Conservation (phyloP, 1,140 invertebrate genomes). For the Cotesia vestalis region DNA sequence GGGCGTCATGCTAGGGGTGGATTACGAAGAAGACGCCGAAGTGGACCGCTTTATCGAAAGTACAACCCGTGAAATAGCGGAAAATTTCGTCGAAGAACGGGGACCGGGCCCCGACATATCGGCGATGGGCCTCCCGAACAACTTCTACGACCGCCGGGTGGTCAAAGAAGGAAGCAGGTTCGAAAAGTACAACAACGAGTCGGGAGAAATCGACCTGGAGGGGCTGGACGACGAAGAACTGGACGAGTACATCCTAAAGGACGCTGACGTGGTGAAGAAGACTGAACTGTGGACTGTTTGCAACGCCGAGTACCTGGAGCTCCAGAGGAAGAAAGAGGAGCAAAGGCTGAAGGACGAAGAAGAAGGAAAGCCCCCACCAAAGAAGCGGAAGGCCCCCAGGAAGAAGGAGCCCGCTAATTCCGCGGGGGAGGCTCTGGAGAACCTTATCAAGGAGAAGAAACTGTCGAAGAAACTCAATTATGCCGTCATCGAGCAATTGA, state of each 20-base stretch:
- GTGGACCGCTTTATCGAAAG: conserved; percentile 69
- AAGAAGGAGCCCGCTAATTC: conserved; percentile 76
- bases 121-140: conserved; percentile 56
- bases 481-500: conserved; percentile 89
- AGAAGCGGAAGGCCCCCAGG: conserved; percentile 72
- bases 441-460: conserved; percentile 93
- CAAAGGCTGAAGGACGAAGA: conserved; percentile 76
- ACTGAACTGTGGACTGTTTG: conserved; percentile 83
- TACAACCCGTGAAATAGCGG: conserved; percentile 68
- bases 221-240: conserved; percentile 90
- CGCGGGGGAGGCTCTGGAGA: conserved; percentile 91
- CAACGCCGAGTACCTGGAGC: conserved; percentile 84
- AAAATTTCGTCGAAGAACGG: conserved; percentile 58
- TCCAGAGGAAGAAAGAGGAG: conserved; percentile 87
- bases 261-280: conserved; percentile 82
- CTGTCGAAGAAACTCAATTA: conserved; percentile 98
- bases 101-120: conserved; percentile 60
- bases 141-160: background rate
- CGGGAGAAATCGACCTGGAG: conserved; percentile 78
- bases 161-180: background rate
- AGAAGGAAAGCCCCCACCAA: conserved; percentile 82
- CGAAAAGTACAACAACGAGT: conserved; percentile 39
- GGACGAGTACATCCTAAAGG: conserved; percentile 85
- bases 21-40: conserved; percentile 59
- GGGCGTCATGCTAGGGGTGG: conserved; percentile 34